Evolutionary conservation across 2,888 invertebrate genomes (phyloP), one percentile per base, ranked within the genome.

Genomic region (Ophion ventricosus): DNA sequence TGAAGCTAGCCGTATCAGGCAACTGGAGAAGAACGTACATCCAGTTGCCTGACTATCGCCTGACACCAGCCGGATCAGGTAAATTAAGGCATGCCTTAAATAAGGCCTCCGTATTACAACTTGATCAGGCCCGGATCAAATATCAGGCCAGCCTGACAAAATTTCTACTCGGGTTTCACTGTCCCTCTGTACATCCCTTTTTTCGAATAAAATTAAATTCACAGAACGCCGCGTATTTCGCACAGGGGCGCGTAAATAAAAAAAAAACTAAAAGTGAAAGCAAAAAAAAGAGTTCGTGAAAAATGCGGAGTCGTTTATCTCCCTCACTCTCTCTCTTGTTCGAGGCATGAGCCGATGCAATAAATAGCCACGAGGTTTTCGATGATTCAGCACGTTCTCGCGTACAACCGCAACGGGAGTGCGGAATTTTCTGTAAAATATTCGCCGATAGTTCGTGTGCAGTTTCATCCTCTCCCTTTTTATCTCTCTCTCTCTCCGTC

Each of bases 351-450:
- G 26, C 20, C 57, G 59, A 59, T 49, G 69, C 61, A 78, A 70
- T 78, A 70, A 70, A 78, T 54, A 77, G 25, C 67, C 57, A 59
- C 23, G 78, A 20, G 78, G 49, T 69, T 69, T 70, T 78, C 78
- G 63, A 78, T 63, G 78, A 78, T 63, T 72, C 79, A 72, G 79
- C 72, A 70, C 26, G 61, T 49, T 66, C 23, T 14, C 49, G 35
- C n/a, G 63, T 70, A 70, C 70, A 67, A 77, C 64, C 75, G 35
- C 40, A 67, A 43, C 67, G 35, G 17, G 35, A 43, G 25, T 40
- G 40, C 40, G 64, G 64, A 75, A 75, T 75, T 75, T 64, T 64
- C 64, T 64, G 64, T 35, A 75, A 57, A 20, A 75, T 64, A 75
- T 64, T 75, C 64, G 49, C 26, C 29, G 64, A 64, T 75, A 56